Evolutionary conservation across 2,797 vertebrate species (phyloP).

Genomic region (Hoplostethus mediterraneus): DNA sequence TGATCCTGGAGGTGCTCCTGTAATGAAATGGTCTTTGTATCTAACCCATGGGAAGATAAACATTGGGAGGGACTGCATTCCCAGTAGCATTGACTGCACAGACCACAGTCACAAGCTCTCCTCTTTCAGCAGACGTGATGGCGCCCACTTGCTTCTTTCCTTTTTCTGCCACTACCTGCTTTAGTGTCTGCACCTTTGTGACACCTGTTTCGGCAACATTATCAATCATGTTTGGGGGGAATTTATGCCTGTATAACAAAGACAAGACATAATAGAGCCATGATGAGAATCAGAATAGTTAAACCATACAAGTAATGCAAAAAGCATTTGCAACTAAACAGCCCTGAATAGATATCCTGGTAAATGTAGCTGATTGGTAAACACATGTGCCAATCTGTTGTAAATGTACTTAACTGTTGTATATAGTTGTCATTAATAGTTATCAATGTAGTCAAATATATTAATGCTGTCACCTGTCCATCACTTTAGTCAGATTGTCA

Average conservation of each 20-base stretch:
- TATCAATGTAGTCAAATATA: no score
- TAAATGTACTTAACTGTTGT: no score
- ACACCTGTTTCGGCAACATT: constrained; percentile 24
- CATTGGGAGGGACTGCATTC: no score
- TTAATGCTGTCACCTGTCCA: constrained; percentile 31
- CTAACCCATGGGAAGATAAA: not conserved
- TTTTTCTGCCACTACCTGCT: constrained; percentile 29
- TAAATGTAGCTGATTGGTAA: no score
- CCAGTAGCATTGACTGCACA: no score
- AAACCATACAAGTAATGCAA: not conserved
- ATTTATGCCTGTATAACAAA: constrained; percentile 21
- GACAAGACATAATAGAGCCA: not conserved
- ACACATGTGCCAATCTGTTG: no score
- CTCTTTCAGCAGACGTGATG: constrained; percentile 25
- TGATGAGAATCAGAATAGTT: constrained; percentile 6
- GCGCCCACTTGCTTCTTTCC: constrained; percentile 28
- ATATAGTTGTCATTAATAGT: no score
- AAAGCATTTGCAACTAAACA: no score
- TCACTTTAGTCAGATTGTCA: constrained; percentile 18
- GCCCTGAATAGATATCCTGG: no score
- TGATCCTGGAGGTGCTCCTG: constrained; percentile 42
- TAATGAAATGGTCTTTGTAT: constrained; percentile 36
- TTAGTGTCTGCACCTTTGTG: constrained; percentile 22
- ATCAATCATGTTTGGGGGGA: constrained; percentile 28
- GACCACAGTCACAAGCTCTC: constrained; percentile 13